Conservation (phyloP, 2,113 vertebrate genomes). For the Hippoglossus stenolepis region DNA sequence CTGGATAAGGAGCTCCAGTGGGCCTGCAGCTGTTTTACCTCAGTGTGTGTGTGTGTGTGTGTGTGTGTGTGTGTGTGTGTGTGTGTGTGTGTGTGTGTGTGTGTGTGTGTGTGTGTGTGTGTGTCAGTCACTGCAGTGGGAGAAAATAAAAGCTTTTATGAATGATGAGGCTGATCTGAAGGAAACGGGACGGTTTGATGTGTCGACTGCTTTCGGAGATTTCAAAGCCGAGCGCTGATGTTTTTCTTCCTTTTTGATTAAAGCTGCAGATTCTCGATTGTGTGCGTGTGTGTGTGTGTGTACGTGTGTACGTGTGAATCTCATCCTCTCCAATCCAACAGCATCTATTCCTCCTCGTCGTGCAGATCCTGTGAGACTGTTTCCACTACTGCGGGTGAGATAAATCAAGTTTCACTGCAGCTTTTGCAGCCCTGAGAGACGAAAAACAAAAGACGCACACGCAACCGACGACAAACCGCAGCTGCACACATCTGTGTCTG, state of each 20-base stretch:
- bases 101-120: constrained; percentile 37
- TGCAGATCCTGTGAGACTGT: not conserved
- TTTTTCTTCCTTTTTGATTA: not conserved
- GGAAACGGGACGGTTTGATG: constrained; percentile 25
- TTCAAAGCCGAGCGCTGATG: constrained; percentile 2
- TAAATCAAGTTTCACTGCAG: not conserved
- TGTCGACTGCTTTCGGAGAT: not conserved
- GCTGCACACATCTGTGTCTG: not conserved
- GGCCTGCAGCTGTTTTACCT: constrained; percentile 31
- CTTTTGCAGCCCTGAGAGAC: not conserved
- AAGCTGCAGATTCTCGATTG: constrained; percentile 10
- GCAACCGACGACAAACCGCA: not conserved
- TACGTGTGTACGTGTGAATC: not conserved
- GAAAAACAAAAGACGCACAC: not conserved
- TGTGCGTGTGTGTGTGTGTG: not conserved
- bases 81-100: constrained; percentile 29
- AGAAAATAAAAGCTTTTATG: constrained; percentile 45
- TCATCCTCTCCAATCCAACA: not conserved
- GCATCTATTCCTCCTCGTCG: not conserved
- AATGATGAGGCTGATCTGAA: constrained; percentile 45
- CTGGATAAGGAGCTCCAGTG: constrained; percentile 47
- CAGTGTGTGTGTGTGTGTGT: constrained; percentile 21
- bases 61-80: constrained; percentile 47
- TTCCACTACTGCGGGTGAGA: not conserved
- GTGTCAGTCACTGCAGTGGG: constrained; percentile 52